Base-by-base conservation (phyloP, 2,888 invertebrate genomes). In the Andricus curvator region DNA sequence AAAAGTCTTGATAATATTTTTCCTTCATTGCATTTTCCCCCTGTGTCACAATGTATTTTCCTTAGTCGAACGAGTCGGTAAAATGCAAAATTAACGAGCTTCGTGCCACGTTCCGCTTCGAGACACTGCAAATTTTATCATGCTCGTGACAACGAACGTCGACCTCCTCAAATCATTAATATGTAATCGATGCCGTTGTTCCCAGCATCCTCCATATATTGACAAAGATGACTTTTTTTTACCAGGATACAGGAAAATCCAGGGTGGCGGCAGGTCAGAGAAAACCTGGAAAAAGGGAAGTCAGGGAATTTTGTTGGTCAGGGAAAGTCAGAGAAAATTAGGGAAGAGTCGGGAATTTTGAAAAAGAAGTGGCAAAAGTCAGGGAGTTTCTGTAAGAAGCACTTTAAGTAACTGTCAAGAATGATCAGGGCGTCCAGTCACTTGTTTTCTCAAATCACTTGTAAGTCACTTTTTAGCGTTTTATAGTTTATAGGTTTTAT, bases 31-130 rank as follows among this genome's bases (percentile, higher is more conserved):
- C n/a, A 74, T 56, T 74, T 56, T 56, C 17, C 20, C 20, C 51
- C 48, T 70, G 25, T 70, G 51, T 70, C 70, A 29, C 74, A 56
- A 56, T 56, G 33, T 74, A 74, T 74, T 74, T 74, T 56, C 74
- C 37, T 33, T 74, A 20, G 74, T 74, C 56, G 48, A 74, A 33
- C 74, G n/a, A 56, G 74, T 74, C 33, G 2, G 74, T 56, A 56
- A 51, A 70, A 74, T 74, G 74, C 56, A 74, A 74, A 74, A 74
- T 74, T 51, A 74, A 74, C 74, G 56, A 74, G 74, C 56, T 74
- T 56, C 33, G 74, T 74, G 74, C 56, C 29, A 33, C 51, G 20
- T 51, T 48, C 33, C 74, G 33, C 56, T n/a, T 74, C 5, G 56
- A 56, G 74, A 74, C 56, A 29, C 51, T 74, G 56, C 74, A 56